These are phyloP conservation scores for Megaceryle maxima DNA, from an alignment of 2,113 vertebrate species.

Conservation along the genomic window DNA sequence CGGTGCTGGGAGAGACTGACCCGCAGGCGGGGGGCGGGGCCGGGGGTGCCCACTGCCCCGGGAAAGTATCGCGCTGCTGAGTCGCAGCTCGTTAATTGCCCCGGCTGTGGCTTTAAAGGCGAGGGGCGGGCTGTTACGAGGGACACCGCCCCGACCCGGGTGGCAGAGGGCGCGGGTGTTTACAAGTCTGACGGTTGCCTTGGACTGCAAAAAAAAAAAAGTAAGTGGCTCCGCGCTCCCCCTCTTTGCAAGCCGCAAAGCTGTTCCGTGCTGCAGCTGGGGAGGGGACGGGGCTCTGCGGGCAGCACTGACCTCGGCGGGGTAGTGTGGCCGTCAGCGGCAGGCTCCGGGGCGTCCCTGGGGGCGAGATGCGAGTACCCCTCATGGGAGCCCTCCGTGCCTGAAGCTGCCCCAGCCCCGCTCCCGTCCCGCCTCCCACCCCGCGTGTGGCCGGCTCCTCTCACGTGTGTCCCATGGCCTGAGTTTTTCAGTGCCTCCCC, in stretches of 20 bases:
- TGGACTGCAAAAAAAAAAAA: neutral
- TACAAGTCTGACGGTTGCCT: neutral
- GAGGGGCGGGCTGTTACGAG: neutral
- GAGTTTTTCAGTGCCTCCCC: too few species aligned
- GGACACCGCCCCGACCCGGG: neutral
- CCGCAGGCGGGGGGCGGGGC: neutral
- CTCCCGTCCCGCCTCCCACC: neutral
- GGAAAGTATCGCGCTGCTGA: neutral
- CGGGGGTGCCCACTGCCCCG: neutral
- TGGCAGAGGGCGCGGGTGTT: slow-evolving; percentile 46
- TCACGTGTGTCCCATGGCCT: neutral
- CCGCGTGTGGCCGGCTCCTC: neutral
- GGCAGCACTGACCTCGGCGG: neutral
- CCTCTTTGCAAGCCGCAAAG: neutral
- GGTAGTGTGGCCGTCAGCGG: neutral
- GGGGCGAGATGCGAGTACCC: neutral
- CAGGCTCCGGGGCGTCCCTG: neutral
- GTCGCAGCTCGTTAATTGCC: neutral
- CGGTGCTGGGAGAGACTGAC: neutral
- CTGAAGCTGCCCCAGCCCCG: neutral
- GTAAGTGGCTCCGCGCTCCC: neutral
- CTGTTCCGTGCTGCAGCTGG: neutral
- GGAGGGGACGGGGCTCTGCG: neutral
- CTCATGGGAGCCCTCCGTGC: neutral
- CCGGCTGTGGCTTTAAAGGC: slow-evolving; percentile 10